Evolutionary conservation across 2,797 vertebrate genomes (phyloP).

Genomic region (Brachyalestes nurse): DNA sequence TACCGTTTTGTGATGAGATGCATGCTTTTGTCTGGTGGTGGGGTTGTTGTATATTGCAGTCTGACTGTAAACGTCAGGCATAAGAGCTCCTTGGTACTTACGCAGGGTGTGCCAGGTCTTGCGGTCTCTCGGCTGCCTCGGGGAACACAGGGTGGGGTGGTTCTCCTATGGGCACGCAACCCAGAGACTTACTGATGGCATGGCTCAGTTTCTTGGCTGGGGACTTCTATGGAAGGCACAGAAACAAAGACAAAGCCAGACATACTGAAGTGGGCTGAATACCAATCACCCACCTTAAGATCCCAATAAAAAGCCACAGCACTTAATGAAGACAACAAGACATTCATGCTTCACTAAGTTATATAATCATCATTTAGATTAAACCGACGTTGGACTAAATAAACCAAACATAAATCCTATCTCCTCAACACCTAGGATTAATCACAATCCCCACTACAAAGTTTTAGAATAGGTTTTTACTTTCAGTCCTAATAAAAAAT

Average conservation of each 20-base stretch:
- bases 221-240: constrained; percentile 85
- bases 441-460: neutral
- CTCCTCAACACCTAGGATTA: neutral
- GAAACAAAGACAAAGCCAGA: constrained; percentile 43
- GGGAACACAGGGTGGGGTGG: constrained; percentile 92
- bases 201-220: constrained; percentile 99
- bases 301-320: neutral
- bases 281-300: neutral
- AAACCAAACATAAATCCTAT: neutral
- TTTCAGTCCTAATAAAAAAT: constrained; percentile 18
- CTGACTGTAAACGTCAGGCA: neutral
- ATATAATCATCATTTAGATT: neutral
- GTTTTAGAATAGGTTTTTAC: constrained; percentile 4
- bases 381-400: neutral
- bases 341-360: neutral
- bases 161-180: constrained; percentile 93
- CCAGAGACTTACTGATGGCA: constrained; percentile 95
- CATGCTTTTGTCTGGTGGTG: constrained; percentile 3
- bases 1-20: neutral
- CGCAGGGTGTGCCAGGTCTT: constrained; percentile 92
- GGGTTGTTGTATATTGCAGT: neutral
- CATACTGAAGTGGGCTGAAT: constrained; percentile 5
- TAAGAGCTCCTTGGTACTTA: constrained; percentile 77
- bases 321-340: neutral
- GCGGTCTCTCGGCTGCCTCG: constrained; percentile 92